Evolutionary conservation across 2,888 invertebrate species (phyloP), one percentile per base, ranked within the genome.

Genomic region (Bombylius major): DNA sequence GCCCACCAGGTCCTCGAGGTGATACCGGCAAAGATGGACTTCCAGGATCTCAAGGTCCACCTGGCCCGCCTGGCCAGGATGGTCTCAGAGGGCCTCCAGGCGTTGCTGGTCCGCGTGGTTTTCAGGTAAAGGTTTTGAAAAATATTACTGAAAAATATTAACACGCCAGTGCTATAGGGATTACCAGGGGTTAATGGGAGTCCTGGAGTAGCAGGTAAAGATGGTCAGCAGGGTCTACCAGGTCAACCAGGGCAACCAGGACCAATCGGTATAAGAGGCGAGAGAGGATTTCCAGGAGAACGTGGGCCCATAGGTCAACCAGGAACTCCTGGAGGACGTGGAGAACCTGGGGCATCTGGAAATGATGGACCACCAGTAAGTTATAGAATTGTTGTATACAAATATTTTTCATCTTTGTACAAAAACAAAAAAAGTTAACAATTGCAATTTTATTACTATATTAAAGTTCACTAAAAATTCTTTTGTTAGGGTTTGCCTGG

Each of bases 171-270:
- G 23, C 23, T 23, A 23, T 23, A 84, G 83, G 86, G 86, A 47
- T 77, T 87, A 66, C 88, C 89, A 23, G 89, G 89, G 58, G 70
- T 81, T 45, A 78, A 84, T 42, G 89, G 89, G 3, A 80, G 79
- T 66, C 81, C 85, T 4, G 90, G 90, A 1, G 69, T 79, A 8
- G 78, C 85, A 2, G 89, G 89, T n/a, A 89, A 89, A 72, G 88
- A 90, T 69, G 90, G 90, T 4, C 86, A 85, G 66, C 72, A 80
- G 4, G 89, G 89, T 1, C 67, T 82, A 12, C 82, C 84, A 54
- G 89, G 89, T 2, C 79, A 80, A 2, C 70, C 77, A 4, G 85
- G 84, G 0, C 76, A 78, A 1, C 73, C 79, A 0, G 86, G 86
- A 0, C 70, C 77, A 0, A 69, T 77, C 3, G 86, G 86, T 11